Conservation (phyloP, 2,888 invertebrate species). For the Latrodectus hesperus region DNA sequence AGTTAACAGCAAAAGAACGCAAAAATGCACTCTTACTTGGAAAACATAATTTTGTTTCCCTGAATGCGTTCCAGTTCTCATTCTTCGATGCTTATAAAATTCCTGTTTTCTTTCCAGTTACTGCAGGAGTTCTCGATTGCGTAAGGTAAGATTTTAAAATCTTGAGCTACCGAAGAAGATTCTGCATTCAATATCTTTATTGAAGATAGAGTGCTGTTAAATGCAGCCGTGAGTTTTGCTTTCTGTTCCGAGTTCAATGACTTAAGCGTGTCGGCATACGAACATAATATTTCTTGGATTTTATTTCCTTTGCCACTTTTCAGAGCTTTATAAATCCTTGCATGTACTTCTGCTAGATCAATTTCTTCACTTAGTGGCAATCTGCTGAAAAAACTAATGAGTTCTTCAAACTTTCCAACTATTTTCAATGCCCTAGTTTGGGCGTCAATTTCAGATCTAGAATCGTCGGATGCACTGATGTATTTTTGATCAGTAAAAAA, state of each 20-base stretch:
- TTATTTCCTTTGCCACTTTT: neutral
- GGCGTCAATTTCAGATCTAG: neutral
- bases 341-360: neutral
- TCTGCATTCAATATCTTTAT: too few species aligned
- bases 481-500: neutral
- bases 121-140: too few species aligned
- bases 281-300: neutral
- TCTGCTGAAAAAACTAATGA: neutral
- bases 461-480: neutral
- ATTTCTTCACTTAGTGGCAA: neutral
- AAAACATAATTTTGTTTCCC: too few species aligned
- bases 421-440: neutral
- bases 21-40: too few species aligned
- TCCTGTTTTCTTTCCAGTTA: too few species aligned
- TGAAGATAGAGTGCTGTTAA: too few species aligned
- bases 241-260: neutral
- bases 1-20: too few species aligned
- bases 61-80: too few species aligned
- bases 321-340: neutral
- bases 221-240: neutral
- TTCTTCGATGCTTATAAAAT: too few species aligned
- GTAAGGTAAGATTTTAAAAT: too few species aligned
- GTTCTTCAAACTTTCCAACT: neutral
- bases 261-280: neutral
- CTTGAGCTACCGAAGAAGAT: too few species aligned